These are phyloP conservation scores for Pygoscelis antarcticus DNA, from an alignment of 2,113 vertebrate species.

Conservation along the genomic window DNA sequence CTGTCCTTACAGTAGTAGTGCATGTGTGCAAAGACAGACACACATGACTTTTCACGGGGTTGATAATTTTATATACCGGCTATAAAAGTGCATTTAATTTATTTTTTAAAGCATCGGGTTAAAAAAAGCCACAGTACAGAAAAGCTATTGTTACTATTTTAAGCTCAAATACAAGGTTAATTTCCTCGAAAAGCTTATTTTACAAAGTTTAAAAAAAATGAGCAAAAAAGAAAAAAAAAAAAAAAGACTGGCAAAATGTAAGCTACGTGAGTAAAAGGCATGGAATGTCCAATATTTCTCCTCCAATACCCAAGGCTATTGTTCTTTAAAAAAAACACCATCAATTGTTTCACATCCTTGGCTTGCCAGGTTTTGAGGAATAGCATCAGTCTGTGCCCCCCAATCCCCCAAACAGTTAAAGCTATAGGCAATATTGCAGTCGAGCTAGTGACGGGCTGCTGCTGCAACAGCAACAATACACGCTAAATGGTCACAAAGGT, in stretches of 20 bases:
- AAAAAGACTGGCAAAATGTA: constrained; percentile 56
- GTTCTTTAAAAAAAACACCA: constrained; percentile 62
- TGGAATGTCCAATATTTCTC: constrained; percentile 72
- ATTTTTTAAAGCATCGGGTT: background rate
- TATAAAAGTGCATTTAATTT: background rate
- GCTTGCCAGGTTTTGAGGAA: constrained; percentile 72
- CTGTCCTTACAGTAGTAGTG: background rate
- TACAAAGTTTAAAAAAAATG: background rate
- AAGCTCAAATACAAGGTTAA: constrained; percentile 17
- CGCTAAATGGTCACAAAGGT: constrained; percentile 83
- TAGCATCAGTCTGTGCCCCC: background rate
- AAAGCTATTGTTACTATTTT: constrained; percentile 18
- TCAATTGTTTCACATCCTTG: constrained; percentile 67
- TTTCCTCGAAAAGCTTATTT: constrained; percentile 32
- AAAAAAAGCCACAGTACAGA: background rate
- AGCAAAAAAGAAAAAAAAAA: background rate
- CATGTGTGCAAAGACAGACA: background rate
- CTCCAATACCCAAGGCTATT: constrained; percentile 63
- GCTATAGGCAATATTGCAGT: constrained; percentile 61
- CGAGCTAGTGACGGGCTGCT: constrained; percentile 32
- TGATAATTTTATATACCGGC: background rate
- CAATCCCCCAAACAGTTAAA: constrained; percentile 74
- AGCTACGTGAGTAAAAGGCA: constrained; percentile 68
- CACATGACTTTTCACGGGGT: background rate
- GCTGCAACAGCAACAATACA: constrained; percentile 70